Evolutionary conservation across 2,888 invertebrate genomes (phyloP).

Genomic region (Suillia variegata): DNA sequence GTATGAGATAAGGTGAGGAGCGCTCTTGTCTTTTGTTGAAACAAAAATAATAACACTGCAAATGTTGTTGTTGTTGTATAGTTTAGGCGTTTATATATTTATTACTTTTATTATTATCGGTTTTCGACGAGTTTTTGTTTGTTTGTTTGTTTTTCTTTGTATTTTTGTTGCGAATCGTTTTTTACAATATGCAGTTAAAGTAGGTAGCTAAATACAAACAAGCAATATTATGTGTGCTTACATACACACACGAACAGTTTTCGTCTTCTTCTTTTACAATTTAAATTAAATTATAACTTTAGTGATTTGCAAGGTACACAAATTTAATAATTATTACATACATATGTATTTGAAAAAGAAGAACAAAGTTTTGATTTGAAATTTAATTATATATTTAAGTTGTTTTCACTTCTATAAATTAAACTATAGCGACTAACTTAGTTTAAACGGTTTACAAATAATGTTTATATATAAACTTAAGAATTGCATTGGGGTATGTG

Average conservation of each 20-base stretch:
- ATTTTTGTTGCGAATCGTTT: not conserved
- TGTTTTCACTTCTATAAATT: no score
- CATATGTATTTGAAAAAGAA: not conserved
- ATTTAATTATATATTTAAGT: no score
- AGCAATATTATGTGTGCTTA: not conserved
- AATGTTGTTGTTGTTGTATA: no score
- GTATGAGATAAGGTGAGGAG: no score
- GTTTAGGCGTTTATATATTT: no score
- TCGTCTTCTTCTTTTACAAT: not conserved
- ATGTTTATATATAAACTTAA: no score
- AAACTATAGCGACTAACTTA: not conserved
- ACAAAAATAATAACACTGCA: no score
- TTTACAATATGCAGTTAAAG: not conserved
- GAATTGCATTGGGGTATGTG: no score
- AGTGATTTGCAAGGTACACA: slow-evolving; percentile 16
- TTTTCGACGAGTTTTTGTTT: not conserved
- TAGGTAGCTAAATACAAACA: not conserved
- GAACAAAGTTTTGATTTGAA: not conserved
- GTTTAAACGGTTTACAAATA: not conserved
- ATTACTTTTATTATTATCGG: no score
- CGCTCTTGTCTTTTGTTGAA: no score
- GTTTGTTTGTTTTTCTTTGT: not conserved
- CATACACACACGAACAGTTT: no score
- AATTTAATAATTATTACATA: slow-evolving; percentile 13
- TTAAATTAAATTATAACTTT: not conserved